Evolutionary conservation across 2,113 vertebrate species (phyloP).

Genomic region (Rhynchopsitta pachyrhyncha): DNA sequence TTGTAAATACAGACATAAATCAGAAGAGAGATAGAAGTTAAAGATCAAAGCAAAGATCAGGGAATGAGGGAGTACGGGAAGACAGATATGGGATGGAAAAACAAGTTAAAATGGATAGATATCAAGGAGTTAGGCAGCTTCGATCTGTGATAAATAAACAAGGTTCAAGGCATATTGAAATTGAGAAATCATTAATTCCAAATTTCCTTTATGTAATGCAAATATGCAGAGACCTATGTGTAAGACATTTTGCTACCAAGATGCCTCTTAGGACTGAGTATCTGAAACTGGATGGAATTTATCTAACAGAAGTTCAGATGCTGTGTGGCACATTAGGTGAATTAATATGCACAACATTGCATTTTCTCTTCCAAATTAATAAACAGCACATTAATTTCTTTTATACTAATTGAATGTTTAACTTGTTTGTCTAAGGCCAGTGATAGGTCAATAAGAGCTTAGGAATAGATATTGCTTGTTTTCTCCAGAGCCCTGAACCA

Average conservation of each 20-base stretch:
- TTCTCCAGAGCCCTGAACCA: constrained; percentile 33
- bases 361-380: constrained; percentile 49
- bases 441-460: constrained; percentile 40
- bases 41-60: constrained; percentile 16
- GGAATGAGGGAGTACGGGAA: not conserved
- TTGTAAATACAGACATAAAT: not conserved
- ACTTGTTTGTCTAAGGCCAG: constrained; percentile 59
- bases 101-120: not conserved
- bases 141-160: not conserved
- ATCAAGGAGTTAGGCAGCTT: not conserved
- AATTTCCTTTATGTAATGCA: not conserved
- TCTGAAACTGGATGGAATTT: constrained; percentile 15
- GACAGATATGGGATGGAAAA: not conserved
- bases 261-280: not conserved
- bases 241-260: not conserved
- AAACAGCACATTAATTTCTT: constrained; percentile 33
- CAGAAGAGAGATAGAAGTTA: not conserved
- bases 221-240: not conserved
- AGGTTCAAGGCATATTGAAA: not conserved
- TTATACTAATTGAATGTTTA: constrained; percentile 63
- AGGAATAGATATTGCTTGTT: constrained; percentile 24
- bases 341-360: constrained; percentile 20
- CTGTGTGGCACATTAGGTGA: not conserved
- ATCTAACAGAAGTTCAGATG: not conserved
- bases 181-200: not conserved